Base-by-base conservation (phyloP, 1,140 invertebrate genomes). In the Pseudobourletiella spinata region DNA sequence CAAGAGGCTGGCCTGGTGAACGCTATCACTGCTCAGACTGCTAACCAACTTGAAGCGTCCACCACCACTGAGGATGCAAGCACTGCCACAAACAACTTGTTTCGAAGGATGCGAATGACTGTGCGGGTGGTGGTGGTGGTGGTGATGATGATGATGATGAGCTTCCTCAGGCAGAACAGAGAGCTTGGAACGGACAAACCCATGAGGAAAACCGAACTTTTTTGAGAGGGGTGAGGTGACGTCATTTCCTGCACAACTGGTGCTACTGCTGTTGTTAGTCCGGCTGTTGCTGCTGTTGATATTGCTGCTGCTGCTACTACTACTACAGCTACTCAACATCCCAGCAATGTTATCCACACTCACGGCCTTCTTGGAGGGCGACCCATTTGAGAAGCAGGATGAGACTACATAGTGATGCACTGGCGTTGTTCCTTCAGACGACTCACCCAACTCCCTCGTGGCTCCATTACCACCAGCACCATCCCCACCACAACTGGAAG, bases 151-250 rank as follows among this genome's bases (percentile, higher is more conserved):
- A 25, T 43, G 56, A 30, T 61, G 61, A 4, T 62, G 62, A 4
- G 48, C 20, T 26, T 73, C 72, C 61, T 73, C 72, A 30, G 70
- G 72, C 50, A 73, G 63, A n/a, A 69, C 67, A 22, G 67, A 64
- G 1, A 73, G 56, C 48, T 72, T 72, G 6, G 72, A 74, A 8
- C 74, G 67, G 11, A 75, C 65, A 62, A 74, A 75, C 1, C 73
- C 73, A 67, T 75, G 71, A 62, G 74, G 74, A 71, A 75, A 75
- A 61, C 67, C 69, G 30, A 72, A 65, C 32, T 63, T 67, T 58
- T 67, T 67, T n/a, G 42, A 46, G 30, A 58, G 54, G 44, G 59
- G 59, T 30, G 54, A 18, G 16, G n/a, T 56, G 43, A 67, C 65
- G 65, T 70, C 65, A 65, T 39, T 70, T 55, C 52, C 52, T 25